Evolutionary conservation across 2,113 vertebrate genomes (phyloP), one percentile per base, ranked within the genome.

Genomic region (Callipepla squamata): DNA sequence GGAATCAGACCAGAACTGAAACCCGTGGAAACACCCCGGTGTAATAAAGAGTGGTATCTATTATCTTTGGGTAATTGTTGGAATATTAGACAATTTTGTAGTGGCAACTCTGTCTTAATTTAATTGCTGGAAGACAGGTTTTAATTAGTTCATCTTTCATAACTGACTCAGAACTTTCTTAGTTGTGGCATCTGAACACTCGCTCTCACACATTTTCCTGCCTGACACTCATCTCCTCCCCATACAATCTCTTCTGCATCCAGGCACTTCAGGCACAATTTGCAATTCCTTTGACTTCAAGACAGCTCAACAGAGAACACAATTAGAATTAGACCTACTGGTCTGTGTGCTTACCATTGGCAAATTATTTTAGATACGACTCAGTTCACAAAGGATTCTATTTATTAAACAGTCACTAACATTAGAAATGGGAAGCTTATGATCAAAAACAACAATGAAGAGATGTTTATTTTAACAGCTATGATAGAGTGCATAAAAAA

Each of bases 101-200:
- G 36, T 3, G 3, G 19, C 17, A 86, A 80, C 26, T 92, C 90
- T 66, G 45, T 76, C 73, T 84, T 75, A 53, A 80, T 86, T 88
- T 87, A 72, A 79, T n/a, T 75, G 53, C 62, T 38, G n/a, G 30
- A 81, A 92, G 44, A 58, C 70, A 81, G n/a, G 19, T 73, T 89
- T 92, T 80, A 91, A 92, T 87, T 34, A 51, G 26, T 51, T 30
- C 36, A 80, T 76, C 28, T 75, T 91, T 91, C 84, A 77, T 77
- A 87, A 82, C 53, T 0, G 2, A 17, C 42, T 44, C 59, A 23
- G 23, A 85, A 82, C 48, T 73, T 81, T 53, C 53, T 76, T 51
- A 17, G 74, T 30, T 13, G 0, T 40, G 20, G 19, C 47, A 86
- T 17, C 69, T 81, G 66, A 63, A 48, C 18, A 59, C 68, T 83